phyloP scores from a whole-genome alignment of 1,140 invertebrate genomes.

The Drosophila triauraria region DNA sequence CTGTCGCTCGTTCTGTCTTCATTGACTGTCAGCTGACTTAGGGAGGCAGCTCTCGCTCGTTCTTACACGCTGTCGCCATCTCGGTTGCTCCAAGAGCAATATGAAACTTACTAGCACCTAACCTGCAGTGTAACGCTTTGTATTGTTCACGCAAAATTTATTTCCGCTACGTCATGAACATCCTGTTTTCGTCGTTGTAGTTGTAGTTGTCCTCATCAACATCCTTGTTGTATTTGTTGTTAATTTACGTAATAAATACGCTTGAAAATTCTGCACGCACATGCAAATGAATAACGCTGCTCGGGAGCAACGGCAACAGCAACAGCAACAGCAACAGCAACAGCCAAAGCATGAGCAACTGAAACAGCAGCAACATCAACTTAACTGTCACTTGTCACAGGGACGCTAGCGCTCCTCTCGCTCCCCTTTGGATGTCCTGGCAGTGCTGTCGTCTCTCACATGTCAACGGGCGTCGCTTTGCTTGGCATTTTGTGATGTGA shows the following conservation, averaged over 20 bases:
- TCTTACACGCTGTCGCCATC: background rate
- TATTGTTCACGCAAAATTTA: slow-evolving; percentile 84
- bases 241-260: slow-evolving; percentile 84
- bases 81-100: slow-evolving; percentile 10
- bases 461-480: slow-evolving; percentile 84
- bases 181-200: slow-evolving; percentile 72
- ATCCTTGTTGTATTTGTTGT: slow-evolving; percentile 70
- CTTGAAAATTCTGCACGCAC: slow-evolving; percentile 83
- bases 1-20: background rate
- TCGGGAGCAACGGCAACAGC: slow-evolving; percentile 38
- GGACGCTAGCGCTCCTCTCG: slow-evolving; percentile 57
- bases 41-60: slow-evolving; percentile 38
- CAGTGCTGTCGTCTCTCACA: slow-evolving; percentile 79
- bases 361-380: slow-evolving; percentile 66
- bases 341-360: slow-evolving; percentile 26
- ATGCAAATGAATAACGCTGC: slow-evolving; percentile 81
- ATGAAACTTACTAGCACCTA: slow-evolving; percentile 64
- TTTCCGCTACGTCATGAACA: slow-evolving; percentile 82
- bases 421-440: slow-evolving; percentile 61
- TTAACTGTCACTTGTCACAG: slow-evolving; percentile 85
- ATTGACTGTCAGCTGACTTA: slow-evolving; percentile 57
- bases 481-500: slow-evolving; percentile 84
- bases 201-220: slow-evolving; percentile 40
- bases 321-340: slow-evolving; percentile 24
- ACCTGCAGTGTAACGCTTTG: slow-evolving; percentile 81